Conservation (phyloP, 2,888 invertebrate species). For the Brachypalpus laphriformis region DNA sequence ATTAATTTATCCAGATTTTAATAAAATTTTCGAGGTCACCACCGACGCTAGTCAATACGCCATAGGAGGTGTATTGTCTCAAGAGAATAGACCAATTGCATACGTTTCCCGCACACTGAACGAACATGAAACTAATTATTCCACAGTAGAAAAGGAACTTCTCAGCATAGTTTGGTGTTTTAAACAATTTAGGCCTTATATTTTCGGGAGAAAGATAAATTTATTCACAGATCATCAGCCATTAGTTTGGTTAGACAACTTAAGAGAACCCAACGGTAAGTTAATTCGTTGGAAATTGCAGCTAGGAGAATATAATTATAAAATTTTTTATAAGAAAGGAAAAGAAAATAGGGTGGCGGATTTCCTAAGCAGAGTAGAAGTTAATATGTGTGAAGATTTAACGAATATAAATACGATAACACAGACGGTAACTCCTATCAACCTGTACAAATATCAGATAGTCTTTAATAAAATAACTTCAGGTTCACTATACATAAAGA, state of each 20-base stretch:
- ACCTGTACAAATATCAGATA: slow-evolving; percentile 28
- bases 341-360: slow-evolving; percentile 24
- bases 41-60: slow-evolving; percentile 42
- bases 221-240: slow-evolving; percentile 12
- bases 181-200: slow-evolving; percentile 37
- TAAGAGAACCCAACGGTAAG: slow-evolving; percentile 28
- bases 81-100: no score
- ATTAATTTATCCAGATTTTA: slow-evolving; percentile 30
- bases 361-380: slow-evolving; percentile 16
- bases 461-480: slow-evolving; percentile 28
- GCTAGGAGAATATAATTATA: slow-evolving; percentile 19
- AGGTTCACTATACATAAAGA: slow-evolving; percentile 21
- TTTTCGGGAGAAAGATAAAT: slow-evolving; percentile 13
- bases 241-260: slow-evolving; percentile 25
- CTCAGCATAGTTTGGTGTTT: slow-evolving; percentile 41
- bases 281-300: slow-evolving; percentile 24
- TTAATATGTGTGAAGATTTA: not conserved
- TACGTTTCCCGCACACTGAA: slow-evolving; percentile 40
- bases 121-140: slow-evolving; percentile 41
- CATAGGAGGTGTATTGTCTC: no score
- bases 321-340: slow-evolving; percentile 8
- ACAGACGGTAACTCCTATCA: slow-evolving; percentile 28
- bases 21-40: slow-evolving; percentile 35
- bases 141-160: slow-evolving; percentile 38
- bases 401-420: slow-evolving; percentile 1